These are phyloP conservation scores for Micrasema minimum DNA, from an alignment of 1,140 invertebrate genomes.

Conservation along the genomic window DNA sequence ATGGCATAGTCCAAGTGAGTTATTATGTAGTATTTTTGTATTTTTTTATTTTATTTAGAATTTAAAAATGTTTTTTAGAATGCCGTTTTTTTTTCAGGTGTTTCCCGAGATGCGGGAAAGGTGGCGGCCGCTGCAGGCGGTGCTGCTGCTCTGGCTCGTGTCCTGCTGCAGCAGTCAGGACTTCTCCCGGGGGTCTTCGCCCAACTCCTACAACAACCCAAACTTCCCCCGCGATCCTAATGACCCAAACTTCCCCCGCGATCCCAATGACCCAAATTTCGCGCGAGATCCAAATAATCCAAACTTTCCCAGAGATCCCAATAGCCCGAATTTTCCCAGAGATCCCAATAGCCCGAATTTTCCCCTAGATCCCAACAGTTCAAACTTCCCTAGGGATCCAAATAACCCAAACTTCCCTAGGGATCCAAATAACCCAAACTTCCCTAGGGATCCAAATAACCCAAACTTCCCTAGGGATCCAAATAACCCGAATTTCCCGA, in stretches of 20 bases:
- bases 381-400: conserved; percentile 24
- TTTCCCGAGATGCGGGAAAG: conserved; percentile 23
- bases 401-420: conserved; percentile 27
- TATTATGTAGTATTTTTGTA: too few relatives aligned
- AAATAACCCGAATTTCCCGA: conserved; percentile 41
- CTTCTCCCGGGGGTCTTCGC: conserved; percentile 22
- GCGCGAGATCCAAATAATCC: conserved; percentile 31
- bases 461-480: conserved; percentile 26
- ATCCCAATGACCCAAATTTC: conserved; percentile 30
- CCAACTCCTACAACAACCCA: conserved; percentile 37
- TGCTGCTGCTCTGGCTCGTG: conserved; percentile 21
- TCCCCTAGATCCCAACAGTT: conserved; percentile 36
- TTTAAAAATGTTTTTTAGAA: too few relatives aligned
- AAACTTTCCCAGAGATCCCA: conserved; percentile 43
- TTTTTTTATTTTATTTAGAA: too few relatives aligned
- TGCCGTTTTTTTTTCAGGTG: conserved; percentile 28
- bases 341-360: conserved; percentile 38
- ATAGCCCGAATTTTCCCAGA: conserved; percentile 23
- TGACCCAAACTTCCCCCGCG: conserved; percentile 39
- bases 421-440: conserved; percentile 35
- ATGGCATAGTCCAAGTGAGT: too few relatives aligned
- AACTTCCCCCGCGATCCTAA: conserved; percentile 39
- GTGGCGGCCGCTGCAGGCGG: conserved; percentile 22
- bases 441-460: conserved; percentile 30
- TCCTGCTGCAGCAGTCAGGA: conserved; percentile 23